These are phyloP conservation scores for Acrossocheilus fasciatus DNA, from an alignment of 2,797 vertebrate species.

Conservation along the genomic window DNA sequence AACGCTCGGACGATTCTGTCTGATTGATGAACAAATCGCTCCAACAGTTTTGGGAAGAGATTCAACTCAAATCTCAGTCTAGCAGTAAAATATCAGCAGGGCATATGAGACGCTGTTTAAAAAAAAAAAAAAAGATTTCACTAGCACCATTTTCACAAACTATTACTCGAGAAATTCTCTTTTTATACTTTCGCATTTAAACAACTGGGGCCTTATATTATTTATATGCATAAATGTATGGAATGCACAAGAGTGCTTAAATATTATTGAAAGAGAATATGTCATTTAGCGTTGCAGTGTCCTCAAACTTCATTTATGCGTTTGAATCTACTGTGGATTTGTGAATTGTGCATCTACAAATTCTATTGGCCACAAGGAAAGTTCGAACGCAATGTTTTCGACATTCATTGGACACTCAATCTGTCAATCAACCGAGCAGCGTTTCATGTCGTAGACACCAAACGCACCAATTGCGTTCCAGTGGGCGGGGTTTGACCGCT, in stretches of 20 bases:
- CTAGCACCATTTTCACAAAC: not conserved
- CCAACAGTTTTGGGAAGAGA: not conserved
- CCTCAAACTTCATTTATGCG: not conserved
- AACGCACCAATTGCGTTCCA: not conserved
- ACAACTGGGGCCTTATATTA: not conserved
- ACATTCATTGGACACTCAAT: constrained; percentile 32
- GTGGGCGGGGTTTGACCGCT: constrained; percentile 66
- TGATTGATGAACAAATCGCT: not conserved
- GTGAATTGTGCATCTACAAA: not conserved
- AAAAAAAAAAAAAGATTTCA: not conserved
- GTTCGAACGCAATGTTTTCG: not conserved
- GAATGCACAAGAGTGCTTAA: not conserved
- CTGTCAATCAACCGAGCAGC: constrained; percentile 62
- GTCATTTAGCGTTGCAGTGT: not conserved
- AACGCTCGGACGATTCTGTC: not conserved
- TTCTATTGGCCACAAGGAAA: constrained; percentile 63
- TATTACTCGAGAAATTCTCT: not conserved
- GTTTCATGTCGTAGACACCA: not conserved
- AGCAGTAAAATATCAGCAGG: not conserved
- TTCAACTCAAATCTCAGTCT: not conserved
- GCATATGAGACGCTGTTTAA: not conserved
- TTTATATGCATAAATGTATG: not conserved
- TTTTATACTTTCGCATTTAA: not conserved
- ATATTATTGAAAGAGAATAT: not conserved
- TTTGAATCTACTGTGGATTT: not conserved